Conservation (phyloP, 2,888 invertebrate genomes). For the Psococerastis gibbosa region DNA sequence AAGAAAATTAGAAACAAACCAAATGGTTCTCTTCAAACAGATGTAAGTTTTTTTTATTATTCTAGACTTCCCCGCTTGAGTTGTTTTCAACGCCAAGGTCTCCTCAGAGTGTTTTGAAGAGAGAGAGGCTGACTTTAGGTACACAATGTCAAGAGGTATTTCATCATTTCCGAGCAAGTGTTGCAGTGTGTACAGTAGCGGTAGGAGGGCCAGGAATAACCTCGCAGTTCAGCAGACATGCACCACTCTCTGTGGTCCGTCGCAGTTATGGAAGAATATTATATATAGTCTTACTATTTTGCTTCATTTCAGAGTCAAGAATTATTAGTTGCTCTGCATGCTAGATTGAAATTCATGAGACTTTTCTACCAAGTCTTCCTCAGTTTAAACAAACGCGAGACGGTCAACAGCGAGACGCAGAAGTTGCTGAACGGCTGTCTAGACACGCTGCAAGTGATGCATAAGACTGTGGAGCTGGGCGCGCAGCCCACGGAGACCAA, state of each 20-base stretch:
- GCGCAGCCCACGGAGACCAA: slow-evolving; percentile 15
- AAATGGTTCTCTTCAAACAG: slow-evolving; percentile 24
- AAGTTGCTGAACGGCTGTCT: slow-evolving; percentile 55
- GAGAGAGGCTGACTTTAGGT: too few relatives aligned
- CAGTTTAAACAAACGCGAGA: slow-evolving; percentile 33
- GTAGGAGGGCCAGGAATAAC: too few relatives aligned
- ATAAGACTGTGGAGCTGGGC: slow-evolving; percentile 15
- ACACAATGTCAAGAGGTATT: too few relatives aligned
- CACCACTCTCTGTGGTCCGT: too few relatives aligned
- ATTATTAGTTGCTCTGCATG: slow-evolving; percentile 46
- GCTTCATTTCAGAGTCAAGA: slow-evolving; percentile 25
- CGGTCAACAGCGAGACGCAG: slow-evolving; percentile 52
- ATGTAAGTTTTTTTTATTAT: slow-evolving; percentile 21
- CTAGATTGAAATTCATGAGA: slow-evolving; percentile 70
- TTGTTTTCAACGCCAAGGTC: too few relatives aligned
- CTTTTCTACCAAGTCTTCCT: slow-evolving; percentile 56
- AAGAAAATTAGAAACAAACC: slow-evolving; percentile 43
- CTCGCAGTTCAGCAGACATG: too few relatives aligned
- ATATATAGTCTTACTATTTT: background rate
- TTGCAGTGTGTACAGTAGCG: too few relatives aligned
- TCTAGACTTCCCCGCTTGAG: slow-evolving; percentile 18
- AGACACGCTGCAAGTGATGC: slow-evolving; percentile 8
- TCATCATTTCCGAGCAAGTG: too few relatives aligned
- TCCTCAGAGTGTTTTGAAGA: too few relatives aligned
- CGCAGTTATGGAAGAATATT: too few relatives aligned